A percentile compares a stretch with the other conserved stretches of the same genome.
These are phyloP conservation scores for Deilephila elpenor DNA, from an alignment of 2,888 invertebrate genomes.

Conservation along the genomic window DNA sequence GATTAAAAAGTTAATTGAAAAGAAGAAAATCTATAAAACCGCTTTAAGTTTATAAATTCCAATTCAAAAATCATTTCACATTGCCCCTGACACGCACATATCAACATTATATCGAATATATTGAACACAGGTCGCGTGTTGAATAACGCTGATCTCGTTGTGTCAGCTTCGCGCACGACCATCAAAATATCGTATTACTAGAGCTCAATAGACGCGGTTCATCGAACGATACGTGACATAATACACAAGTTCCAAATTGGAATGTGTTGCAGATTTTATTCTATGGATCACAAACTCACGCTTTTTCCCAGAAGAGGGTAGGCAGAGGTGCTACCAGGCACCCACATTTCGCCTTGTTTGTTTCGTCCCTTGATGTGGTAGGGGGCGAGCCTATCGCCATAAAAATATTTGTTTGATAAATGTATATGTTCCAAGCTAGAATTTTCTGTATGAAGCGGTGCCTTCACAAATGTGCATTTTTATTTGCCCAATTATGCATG, in stretches of 20 bases:
- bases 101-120: not conserved
- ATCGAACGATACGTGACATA: conserved; percentile 9
- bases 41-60: not conserved
- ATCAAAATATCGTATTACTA: conserved; percentile 9
- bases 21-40: too few relatives aligned
- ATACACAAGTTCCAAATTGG: not conserved
- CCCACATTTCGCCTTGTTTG: too few relatives aligned
- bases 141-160: conserved; percentile 5
- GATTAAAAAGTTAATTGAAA: too few relatives aligned
- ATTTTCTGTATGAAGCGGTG: too few relatives aligned
- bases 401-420: too few relatives aligned
- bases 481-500: too few relatives aligned
- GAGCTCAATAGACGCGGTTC: not conserved
- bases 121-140: conserved; percentile 7
- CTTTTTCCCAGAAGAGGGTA: too few relatives aligned
- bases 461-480: too few relatives aligned
- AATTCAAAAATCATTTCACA: not conserved
- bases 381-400: too few relatives aligned
- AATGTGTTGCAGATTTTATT: not conserved
- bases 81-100: not conserved
- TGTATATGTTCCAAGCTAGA: too few relatives aligned
- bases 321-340: too few relatives aligned
- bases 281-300: not conserved
- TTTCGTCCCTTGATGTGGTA: too few relatives aligned
- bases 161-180: conserved; percentile 12